Conservation (phyloP, 2,888 invertebrate species). For the Trachelus stipa region DNA sequence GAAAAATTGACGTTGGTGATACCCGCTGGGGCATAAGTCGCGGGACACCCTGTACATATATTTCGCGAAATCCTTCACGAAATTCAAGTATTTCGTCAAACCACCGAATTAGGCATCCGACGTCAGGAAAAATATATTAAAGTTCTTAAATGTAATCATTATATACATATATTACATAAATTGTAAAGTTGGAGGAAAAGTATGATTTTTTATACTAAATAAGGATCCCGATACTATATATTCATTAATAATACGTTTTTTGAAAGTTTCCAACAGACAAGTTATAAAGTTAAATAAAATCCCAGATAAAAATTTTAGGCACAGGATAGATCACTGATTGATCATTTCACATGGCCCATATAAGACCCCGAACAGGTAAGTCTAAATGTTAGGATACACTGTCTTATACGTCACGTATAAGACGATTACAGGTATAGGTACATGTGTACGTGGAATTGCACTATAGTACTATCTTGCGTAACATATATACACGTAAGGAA, state of each 20-base stretch:
- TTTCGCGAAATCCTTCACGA: too few relatives aligned
- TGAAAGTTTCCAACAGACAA: neutral
- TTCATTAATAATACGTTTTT: too few relatives aligned
- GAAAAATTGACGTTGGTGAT: neutral
- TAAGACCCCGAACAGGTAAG: too few relatives aligned
- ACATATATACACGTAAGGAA: neutral
- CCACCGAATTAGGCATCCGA: neutral
- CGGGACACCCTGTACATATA: too few relatives aligned
- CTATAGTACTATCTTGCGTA: neutral
- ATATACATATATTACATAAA: neutral
- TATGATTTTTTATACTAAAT: neutral
- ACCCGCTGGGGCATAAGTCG: too few relatives aligned
- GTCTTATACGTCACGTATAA: neutral
- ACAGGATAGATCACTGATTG: too few relatives aligned
- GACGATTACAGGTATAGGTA: neutral
- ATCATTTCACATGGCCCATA: too few relatives aligned
- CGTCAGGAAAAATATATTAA: neutral
- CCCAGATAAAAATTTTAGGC: too few relatives aligned
- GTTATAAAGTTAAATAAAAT: neutral
- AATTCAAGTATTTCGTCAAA: neutral
- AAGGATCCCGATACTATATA: too few relatives aligned
- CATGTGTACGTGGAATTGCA: neutral
- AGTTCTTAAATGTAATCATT: neutral
- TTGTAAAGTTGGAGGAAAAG: neutral
- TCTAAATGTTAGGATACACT: neutral